Base-by-base conservation (phyloP, 2,888 invertebrate species). In the Masnerella sp. region DNA sequence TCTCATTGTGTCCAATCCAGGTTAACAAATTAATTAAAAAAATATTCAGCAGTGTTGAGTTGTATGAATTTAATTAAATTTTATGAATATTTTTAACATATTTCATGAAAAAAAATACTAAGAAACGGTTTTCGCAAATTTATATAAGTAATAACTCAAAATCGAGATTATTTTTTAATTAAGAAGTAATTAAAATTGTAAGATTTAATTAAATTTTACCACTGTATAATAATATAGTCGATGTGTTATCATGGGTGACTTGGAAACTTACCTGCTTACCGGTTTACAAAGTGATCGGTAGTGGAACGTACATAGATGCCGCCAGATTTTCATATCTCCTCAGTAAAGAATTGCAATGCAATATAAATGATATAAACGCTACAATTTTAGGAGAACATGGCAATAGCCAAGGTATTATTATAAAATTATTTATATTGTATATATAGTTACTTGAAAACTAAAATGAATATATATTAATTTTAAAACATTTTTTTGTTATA, bases 351-450 rank as follows among this genome's bases (percentile, higher is more conserved):
- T 83, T 92, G 28, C 88, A 89, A 68, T 88, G 92, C 30, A 89
- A 91, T 2, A 88, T 91, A 0, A 85, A 87, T 30, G 89, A 89
- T 64, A 88, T 90, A 52, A 90, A 91, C 72, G 92, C 89, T 3
- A 90, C 89, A 86, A 90, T 92, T 54, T 89, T 93, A 72, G 92
- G 92, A n/a, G 92, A 93, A 80, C 92, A 92, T 79, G 92, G 92
- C 7, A 90, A 91, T 73, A 89, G 89, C 36, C 90, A 90, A 83
- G 91, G 91, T 91, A 80, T 5, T 11, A 11, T 43, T 32, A n/a
- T n/a, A n/a, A n/a, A n/a, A n/a, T n/a, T n/a, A n/a, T n/a, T n/a
- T n/a, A n/a, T n/a, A n/a, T n/a, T n/a, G n/a, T n/a, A n/a, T n/a
- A n/a, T n/a, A n/a, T n/a, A n/a, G n/a, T n/a, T n/a, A n/a, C n/a